Evolutionary conservation across 2,113 vertebrate species (phyloP), one percentile per base, ranked within the genome.

Genomic region (Arizona elegans): DNA sequence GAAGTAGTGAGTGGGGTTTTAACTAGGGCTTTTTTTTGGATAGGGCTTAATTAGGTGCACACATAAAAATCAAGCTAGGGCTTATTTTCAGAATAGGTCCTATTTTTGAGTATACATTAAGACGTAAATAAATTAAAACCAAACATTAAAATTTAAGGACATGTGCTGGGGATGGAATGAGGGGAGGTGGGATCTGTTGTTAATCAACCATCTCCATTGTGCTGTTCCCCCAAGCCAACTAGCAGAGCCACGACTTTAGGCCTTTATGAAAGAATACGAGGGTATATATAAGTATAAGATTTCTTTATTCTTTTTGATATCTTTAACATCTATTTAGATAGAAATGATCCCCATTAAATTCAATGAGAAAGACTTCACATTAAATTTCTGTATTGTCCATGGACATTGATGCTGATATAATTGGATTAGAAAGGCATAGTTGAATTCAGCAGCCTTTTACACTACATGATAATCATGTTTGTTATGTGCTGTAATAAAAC

Each of bases 401-500:
- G 92, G 43, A n/a, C 94, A 52, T 86, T 2, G 0, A 47, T 29
- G 50, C 88, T 93, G 92, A 92, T 0, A 21, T 93, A 95, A 88
- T 90, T 93, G 93, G 93, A 95, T 95, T 95, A 94, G 96, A 95
- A 95, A 97, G 94, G 94, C 93, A 91, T 92, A 1, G 91, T 86
- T 95, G 94, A 95, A 26, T 2, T 88, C 86, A 96, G 93, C 33
- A 92, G 86, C 91, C 90, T 91, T 95, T 96, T 97, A 89, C 93
- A 91, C 93, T 91, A 52, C 94, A 95, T 95, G 94, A 93, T 95
- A 91, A 95, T 93, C 94, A 86, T 92, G 95, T 95, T 93, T 97
- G 94, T 97, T 97, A 96, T 95, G 92, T 96, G 95, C 97, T 94
- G 96, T 90, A 96, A 91, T 87, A 97, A 97, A 95, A 91, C 85